phyloP scores from a whole-genome alignment of 2,888 invertebrate species.

The Cantharis lateralis region DNA sequence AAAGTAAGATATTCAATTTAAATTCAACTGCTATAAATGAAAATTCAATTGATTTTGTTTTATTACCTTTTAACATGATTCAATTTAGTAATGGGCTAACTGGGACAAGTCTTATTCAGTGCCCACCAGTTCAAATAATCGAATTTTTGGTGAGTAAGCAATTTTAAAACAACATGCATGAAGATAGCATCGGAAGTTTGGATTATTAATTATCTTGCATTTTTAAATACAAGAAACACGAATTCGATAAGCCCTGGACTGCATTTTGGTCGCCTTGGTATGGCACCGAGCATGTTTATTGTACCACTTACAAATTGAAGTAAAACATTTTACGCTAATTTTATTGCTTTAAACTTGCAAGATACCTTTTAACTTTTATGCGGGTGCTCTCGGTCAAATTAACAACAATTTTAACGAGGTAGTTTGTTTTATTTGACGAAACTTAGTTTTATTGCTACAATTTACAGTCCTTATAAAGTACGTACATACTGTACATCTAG shows the following conservation, averaged over 20 bases:
- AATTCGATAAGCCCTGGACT: not conserved
- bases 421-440: conserved; percentile 20
- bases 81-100: not conserved
- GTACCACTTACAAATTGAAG: not conserved
- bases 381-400: conserved; percentile 23
- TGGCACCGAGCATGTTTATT: not conserved
- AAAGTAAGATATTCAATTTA: conserved; percentile 1
- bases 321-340: not conserved
- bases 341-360: not conserved
- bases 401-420: conserved; percentile 21
- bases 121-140: not conserved
- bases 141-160: not conserved
- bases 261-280: not conserved
- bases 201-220: not conserved
- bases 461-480: not conserved
- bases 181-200: not conserved
- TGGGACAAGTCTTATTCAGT: not conserved
- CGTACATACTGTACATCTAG: not conserved
- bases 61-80: not conserved
- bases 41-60: conserved; percentile 1
- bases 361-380: conserved; percentile 23
- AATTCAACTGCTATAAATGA: not conserved
- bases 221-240: not conserved
- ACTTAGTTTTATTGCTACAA: conserved; percentile 11
- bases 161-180: not conserved